A percentile compares a stretch with the other conserved stretches of the same genome.
These are phyloP conservation scores for Acanthochromis polyacanthus DNA, from an alignment of 2,113 vertebrate genomes.

Conservation along the genomic window DNA sequence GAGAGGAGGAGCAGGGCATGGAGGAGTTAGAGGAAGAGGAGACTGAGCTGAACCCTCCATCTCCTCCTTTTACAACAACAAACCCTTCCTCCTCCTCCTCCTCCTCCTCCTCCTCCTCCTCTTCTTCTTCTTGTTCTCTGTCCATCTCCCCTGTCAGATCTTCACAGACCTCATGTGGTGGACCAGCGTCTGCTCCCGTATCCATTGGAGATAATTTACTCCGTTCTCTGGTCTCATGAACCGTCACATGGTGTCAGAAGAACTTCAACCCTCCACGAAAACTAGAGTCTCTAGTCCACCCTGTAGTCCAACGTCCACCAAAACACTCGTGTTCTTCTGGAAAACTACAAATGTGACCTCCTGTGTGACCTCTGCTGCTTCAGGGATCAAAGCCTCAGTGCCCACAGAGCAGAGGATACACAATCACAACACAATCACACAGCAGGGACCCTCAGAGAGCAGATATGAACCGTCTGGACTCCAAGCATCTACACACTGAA, in stretches of 20 bases:
- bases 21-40: constrained; percentile 62
- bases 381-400: too few species aligned
- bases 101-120: not conserved
- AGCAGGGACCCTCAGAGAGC: too few species aligned
- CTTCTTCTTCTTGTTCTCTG: too few species aligned
- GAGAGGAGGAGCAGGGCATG: constrained; percentile 7
- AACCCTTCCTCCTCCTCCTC: not conserved
- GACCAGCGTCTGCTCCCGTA: not conserved
- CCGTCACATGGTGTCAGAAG: constrained; percentile 16
- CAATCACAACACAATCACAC: too few species aligned
- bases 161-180: not conserved
- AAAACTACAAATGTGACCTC: too few species aligned
- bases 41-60: constrained; percentile 54
- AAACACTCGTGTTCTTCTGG: too few species aligned
- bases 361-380: too few species aligned
- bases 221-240: not conserved
- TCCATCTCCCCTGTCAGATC: not conserved
- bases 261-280: not conserved
- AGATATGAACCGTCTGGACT: too few species aligned
- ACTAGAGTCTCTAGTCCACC: too few species aligned
- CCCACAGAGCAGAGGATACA: too few species aligned
- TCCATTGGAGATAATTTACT: constrained; percentile 36
- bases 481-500: too few species aligned
- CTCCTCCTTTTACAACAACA: not conserved
- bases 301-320: too few species aligned